A percentile compares a stretch with the other conserved stretches of the same genome.
Evolutionary conservation across 2,888 invertebrate genomes (phyloP).

Genomic region (Drosophila nr. medialis): DNA sequence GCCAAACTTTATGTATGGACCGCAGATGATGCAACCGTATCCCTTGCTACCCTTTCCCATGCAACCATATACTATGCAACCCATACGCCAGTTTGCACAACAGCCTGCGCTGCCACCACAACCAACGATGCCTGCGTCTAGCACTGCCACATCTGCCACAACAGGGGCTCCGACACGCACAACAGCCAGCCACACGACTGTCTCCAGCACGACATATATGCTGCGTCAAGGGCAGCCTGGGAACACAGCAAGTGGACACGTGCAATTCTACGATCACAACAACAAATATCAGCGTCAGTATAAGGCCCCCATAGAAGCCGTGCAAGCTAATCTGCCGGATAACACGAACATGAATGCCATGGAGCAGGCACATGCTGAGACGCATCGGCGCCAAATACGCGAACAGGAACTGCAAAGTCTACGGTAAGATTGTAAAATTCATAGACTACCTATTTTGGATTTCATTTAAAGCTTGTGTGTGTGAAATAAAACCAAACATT

Average conservation of each 20-base stretch:
- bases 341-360: slow-evolving; percentile 69
- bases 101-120: slow-evolving; percentile 3
- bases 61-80: slow-evolving; percentile 33
- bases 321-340: slow-evolving; percentile 78
- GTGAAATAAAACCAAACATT: background rate
- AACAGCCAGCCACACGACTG: slow-evolving; percentile 29
- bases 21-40: slow-evolving; percentile 34
- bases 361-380: slow-evolving; percentile 79
- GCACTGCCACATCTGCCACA: background rate
- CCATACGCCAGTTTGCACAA: slow-evolving; percentile 16
- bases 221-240: slow-evolving; percentile 15
- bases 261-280: slow-evolving; percentile 85
- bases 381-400: slow-evolving; percentile 57
- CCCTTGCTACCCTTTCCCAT: slow-evolving; percentile 43
- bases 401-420: slow-evolving; percentile 70
- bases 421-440: slow-evolving; percentile 50
- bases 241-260: slow-evolving; percentile 51
- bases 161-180: slow-evolving; percentile 19
- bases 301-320: slow-evolving; percentile 76
- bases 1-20: slow-evolving; percentile 21
- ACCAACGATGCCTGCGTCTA: background rate
- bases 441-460: background rate
- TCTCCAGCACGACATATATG: slow-evolving; percentile 34
- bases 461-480: background rate
- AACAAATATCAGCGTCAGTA: slow-evolving; percentile 85